phyloP scores from a whole-genome alignment of 2,888 invertebrate species.

The Platypus cylindrus region DNA sequence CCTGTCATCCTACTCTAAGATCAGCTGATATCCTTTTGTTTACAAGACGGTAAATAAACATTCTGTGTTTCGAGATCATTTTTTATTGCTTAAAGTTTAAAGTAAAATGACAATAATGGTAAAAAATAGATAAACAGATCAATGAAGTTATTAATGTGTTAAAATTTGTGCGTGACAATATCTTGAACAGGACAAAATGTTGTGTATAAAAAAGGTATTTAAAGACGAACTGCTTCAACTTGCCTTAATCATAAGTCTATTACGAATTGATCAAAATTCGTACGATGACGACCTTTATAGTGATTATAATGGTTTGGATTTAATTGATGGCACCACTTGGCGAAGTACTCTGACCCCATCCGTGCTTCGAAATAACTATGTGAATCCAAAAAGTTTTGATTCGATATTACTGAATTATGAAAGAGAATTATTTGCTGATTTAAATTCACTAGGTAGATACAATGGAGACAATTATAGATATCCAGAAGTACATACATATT shows the following conservation, averaged over 20 bases:
- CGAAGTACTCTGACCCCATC: constrained; percentile 43
- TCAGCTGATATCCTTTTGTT: constrained; percentile 23
- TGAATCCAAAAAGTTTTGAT: constrained; percentile 62
- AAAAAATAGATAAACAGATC: neutral
- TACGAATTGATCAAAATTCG: constrained; percentile 63
- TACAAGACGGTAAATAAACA: constrained; percentile 14
- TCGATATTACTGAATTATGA: constrained; percentile 58
- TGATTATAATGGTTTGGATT: constrained; percentile 34
- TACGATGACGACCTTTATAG: constrained; percentile 41
- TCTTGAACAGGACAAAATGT: constrained; percentile 39
- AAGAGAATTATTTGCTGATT: constrained; percentile 57
- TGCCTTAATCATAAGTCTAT: constrained; percentile 65
- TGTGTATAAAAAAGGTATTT: constrained; percentile 70
- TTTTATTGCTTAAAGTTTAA: neutral
- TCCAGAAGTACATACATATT: constrained; percentile 45
- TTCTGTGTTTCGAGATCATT: neutral
- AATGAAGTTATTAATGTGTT: neutral
- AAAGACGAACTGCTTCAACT: constrained; percentile 71
- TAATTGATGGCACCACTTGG: constrained; percentile 59
- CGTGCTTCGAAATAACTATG: constrained; percentile 46
- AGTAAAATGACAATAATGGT: neutral
- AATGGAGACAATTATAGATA: constrained; percentile 40
- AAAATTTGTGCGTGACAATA: constrained; percentile 3
- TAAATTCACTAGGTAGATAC: constrained; percentile 57
- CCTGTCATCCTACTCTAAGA: constrained; percentile 21